These are phyloP conservation scores for Drosophila prolongata DNA, from an alignment of 2,888 invertebrate species.

Conservation along the genomic window DNA sequence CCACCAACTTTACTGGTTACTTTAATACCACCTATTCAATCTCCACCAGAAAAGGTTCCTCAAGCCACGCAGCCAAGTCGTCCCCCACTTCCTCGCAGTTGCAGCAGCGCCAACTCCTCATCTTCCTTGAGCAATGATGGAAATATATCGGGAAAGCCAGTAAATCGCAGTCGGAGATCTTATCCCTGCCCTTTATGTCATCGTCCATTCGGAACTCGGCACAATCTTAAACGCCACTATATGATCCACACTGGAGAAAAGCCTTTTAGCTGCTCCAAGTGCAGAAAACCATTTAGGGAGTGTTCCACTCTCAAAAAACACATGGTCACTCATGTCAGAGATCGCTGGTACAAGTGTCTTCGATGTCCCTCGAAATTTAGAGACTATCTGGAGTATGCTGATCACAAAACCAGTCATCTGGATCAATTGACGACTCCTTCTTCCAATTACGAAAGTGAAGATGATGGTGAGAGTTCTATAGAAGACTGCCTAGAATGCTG, in stretches of 20 bases:
- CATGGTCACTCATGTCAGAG: slow-evolving; percentile 82
- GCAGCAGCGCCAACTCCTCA: slow-evolving; percentile 70
- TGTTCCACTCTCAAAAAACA: slow-evolving; percentile 83
- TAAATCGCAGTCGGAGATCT: slow-evolving; percentile 65
- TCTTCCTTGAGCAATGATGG: slow-evolving; percentile 69
- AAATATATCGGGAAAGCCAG: neutral
- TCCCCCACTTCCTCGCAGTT: slow-evolving; percentile 46
- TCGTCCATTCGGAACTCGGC: slow-evolving; percentile 83
- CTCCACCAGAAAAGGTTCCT: slow-evolving; percentile 17
- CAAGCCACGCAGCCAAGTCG: slow-evolving; percentile 22
- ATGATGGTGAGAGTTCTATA: slow-evolving; percentile 62
- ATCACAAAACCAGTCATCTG: slow-evolving; percentile 77
- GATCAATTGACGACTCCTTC: slow-evolving; percentile 49
- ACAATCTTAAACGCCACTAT: slow-evolving; percentile 83
- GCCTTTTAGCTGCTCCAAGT: slow-evolving; percentile 82
- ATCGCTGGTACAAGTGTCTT: slow-evolving; percentile 83
- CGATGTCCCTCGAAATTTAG: slow-evolving; percentile 79
- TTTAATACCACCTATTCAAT: slow-evolving; percentile 31
- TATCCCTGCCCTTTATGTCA: slow-evolving; percentile 83
- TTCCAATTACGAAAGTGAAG: slow-evolving; percentile 73
- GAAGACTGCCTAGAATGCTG: slow-evolving; percentile 83
- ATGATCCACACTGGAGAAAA: slow-evolving; percentile 85
- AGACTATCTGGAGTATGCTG: slow-evolving; percentile 81
- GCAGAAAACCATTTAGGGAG: slow-evolving; percentile 83
- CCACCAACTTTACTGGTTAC: slow-evolving; percentile 52